phyloP scores from a whole-genome alignment of 2,888 invertebrate genomes.

The Celastrina argiolus region DNA sequence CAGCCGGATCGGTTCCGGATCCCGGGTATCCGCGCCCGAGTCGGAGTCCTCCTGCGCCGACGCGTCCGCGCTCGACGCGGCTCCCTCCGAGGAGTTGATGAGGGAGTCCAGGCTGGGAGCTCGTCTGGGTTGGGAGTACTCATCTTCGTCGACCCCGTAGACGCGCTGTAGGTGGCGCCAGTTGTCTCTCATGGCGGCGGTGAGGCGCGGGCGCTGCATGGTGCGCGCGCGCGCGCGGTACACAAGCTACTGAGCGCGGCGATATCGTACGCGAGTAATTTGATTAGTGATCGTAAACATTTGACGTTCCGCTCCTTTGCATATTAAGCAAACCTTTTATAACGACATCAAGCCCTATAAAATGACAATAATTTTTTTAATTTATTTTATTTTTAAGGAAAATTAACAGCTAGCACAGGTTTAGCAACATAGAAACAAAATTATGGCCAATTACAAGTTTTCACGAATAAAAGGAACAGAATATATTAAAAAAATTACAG shows the following conservation, averaged over 20 bases:
- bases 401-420: too few species aligned
- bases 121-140: slow-evolving; percentile 48
- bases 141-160: slow-evolving; percentile 69
- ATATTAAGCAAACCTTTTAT: neutral
- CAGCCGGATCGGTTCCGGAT: slow-evolving; percentile 57
- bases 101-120: slow-evolving; percentile 82
- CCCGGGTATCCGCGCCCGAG: slow-evolving; percentile 81
- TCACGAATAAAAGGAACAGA: too few species aligned
- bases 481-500: too few species aligned
- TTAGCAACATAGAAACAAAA: too few species aligned
- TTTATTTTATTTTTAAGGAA: too few species aligned
- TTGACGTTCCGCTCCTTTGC: neutral
- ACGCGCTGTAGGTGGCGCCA: slow-evolving; percentile 72
- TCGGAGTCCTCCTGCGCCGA: slow-evolving; percentile 80
- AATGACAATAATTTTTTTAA: too few species aligned
- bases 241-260: slow-evolving; percentile 50
- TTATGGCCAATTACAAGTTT: too few species aligned
- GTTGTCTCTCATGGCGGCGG: slow-evolving; percentile 76
- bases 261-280: slow-evolving; percentile 31
- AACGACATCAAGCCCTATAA: too few species aligned
- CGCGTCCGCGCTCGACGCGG: slow-evolving; percentile 79
- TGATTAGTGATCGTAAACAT: neutral
- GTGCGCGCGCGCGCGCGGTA: slow-evolving; percentile 71
- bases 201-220: slow-evolving; percentile 74
- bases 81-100: slow-evolving; percentile 82